A percentile compares a stretch with the other conserved stretches of the same genome.
phyloP scores from a whole-genome alignment of 2,113 vertebrate genomes.

The Castor canadensis region DNA sequence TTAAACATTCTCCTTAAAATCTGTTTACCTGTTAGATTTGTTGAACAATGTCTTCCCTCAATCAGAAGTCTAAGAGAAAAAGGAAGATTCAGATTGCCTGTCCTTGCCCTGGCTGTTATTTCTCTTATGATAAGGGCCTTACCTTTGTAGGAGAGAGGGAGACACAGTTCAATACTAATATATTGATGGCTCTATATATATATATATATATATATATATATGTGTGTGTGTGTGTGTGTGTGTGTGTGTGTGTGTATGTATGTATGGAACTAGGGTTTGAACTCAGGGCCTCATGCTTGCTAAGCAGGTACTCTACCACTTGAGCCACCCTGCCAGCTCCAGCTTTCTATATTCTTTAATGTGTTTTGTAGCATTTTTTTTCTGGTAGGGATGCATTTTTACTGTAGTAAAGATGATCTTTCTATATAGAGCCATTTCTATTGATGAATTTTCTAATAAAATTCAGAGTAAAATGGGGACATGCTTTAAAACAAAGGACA shows the following conservation, averaged over 20 bases:
- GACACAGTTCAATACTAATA: neutral
- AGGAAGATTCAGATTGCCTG: neutral
- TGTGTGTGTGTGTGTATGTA: too few species aligned
- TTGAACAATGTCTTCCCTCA: constrained; percentile 50
- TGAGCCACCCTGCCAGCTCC: too few species aligned
- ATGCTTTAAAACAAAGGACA: neutral
- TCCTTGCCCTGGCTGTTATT: neutral
- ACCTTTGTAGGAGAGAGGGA: neutral
- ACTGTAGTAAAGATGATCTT: neutral
- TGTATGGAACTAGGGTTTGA: too few species aligned
- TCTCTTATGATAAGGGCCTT: neutral
- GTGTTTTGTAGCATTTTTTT: neutral
- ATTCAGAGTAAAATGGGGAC: neutral
- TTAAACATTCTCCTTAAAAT: constrained; percentile 69
- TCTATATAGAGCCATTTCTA: neutral
- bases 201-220: too few species aligned
- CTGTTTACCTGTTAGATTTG: constrained; percentile 66
- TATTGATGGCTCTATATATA: neutral
- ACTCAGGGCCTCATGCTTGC: too few species aligned
- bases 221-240: too few species aligned
- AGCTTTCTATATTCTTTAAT: constrained; percentile 5
- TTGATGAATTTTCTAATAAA: neutral
- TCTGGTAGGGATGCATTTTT: neutral
- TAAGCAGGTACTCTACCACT: too few species aligned
- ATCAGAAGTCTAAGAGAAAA: neutral